Conservation (phyloP, 2,888 invertebrate species). For the Dioctria linearis region DNA sequence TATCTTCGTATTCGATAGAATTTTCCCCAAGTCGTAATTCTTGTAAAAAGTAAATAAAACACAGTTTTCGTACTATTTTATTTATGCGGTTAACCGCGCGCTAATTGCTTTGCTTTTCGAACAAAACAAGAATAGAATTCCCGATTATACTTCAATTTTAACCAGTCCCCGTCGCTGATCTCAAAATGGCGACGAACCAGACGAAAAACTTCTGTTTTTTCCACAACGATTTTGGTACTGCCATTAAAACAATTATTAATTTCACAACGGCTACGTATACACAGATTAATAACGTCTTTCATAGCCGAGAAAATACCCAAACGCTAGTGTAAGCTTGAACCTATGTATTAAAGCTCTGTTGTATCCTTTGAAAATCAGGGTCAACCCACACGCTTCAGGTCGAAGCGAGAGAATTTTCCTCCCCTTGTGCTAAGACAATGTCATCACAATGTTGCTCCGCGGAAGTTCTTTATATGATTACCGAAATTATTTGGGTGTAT, state of each 20-base stretch:
- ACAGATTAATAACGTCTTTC: too few species aligned
- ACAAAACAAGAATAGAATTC: conserved; percentile 28
- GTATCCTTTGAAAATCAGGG: too few species aligned
- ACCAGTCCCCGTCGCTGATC: conserved; percentile 54
- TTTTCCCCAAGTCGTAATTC: conserved; percentile 30
- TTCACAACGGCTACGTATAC: background rate
- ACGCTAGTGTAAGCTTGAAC: too few species aligned
- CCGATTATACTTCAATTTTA: conserved; percentile 28
- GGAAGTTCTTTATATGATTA: too few species aligned
- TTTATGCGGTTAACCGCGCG: conserved; percentile 31
- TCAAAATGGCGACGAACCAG: conserved; percentile 55
- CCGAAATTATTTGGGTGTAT: too few species aligned
- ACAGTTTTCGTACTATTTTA: background rate
- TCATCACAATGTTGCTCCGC: too few species aligned
- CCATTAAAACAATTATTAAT: background rate
- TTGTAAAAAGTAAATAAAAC: background rate
- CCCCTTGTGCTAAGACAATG: too few species aligned
- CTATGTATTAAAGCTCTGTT: too few species aligned
- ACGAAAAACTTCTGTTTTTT: background rate
- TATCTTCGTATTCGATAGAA: conserved; percentile 19
- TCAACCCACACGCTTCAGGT: too few species aligned
- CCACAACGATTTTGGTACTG: too few species aligned
- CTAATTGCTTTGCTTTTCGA: background rate
- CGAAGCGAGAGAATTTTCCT: too few species aligned
- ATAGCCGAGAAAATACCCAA: too few species aligned